These are phyloP conservation scores for Yponomeuta cagnagella DNA, from an alignment of 2,888 invertebrate species.

Conservation along the genomic window DNA sequence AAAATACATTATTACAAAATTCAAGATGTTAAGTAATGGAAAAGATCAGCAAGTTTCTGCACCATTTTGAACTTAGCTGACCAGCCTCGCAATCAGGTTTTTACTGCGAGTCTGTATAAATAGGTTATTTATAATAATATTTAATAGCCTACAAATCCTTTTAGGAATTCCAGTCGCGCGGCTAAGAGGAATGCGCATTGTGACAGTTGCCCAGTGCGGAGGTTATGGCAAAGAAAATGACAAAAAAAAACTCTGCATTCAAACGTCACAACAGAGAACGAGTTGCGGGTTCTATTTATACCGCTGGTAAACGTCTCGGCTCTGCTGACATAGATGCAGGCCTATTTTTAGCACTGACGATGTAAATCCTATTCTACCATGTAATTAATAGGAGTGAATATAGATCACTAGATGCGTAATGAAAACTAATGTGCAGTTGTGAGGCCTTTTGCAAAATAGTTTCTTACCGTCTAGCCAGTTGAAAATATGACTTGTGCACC, in stretches of 20 bases:
- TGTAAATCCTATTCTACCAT: slow-evolving; percentile 36
- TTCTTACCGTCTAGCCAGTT: background rate
- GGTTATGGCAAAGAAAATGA: slow-evolving; percentile 14
- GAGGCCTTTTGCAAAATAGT: slow-evolving; percentile 21
- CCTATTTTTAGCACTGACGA: slow-evolving; percentile 35
- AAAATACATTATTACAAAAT: too few species aligned
- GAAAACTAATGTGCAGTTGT: slow-evolving; percentile 40
- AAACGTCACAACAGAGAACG: slow-evolving; percentile 11
- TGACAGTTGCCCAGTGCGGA: background rate
- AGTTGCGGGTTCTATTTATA: slow-evolving; percentile 11
- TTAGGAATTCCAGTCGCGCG: background rate
- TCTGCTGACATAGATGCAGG: slow-evolving; percentile 30
- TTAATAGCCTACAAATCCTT: background rate
- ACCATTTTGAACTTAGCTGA: background rate
- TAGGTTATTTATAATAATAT: slow-evolving; percentile 4
- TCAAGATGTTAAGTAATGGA: too few species aligned
- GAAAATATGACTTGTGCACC: background rate
- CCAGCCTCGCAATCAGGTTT: background rate
- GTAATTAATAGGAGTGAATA: slow-evolving; percentile 49
- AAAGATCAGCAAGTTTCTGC: background rate
- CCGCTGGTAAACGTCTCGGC: slow-evolving; percentile 6
- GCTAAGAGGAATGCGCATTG: background rate
- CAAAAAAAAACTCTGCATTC: slow-evolving; percentile 13
- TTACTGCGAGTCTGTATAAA: background rate
- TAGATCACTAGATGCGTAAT: slow-evolving; percentile 39